A percentile compares a stretch with the other conserved stretches of the same genome.
phyloP scores from a whole-genome alignment of 2,113 vertebrate genomes.

The Sigmodon hispidus region DNA sequence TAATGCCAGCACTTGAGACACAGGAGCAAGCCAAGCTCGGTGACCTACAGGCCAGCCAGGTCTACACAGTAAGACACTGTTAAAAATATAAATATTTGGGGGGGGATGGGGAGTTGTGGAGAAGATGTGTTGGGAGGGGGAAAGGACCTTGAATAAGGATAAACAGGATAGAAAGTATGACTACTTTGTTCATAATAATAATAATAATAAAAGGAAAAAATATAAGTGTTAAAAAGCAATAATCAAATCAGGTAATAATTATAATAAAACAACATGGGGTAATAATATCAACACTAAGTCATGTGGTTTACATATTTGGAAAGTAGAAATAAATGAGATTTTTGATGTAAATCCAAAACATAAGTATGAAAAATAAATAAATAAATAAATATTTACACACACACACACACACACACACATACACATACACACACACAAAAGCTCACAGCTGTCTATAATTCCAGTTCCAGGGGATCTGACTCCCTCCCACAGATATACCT shows the following conservation, averaged over 20 bases:
- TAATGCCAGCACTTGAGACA: neutral
- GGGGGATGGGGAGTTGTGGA: too few species aligned
- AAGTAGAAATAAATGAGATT: neutral
- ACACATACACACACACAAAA: neutral
- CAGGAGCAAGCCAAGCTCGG: neutral
- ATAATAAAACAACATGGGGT: constrained; percentile 2
- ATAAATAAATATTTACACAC: too few species aligned
- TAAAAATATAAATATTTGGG: too few species aligned
- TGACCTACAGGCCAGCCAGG: neutral
- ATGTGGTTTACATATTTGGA: neutral
- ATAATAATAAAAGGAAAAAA: too few species aligned
- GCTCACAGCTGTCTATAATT: neutral
- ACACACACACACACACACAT: too few species aligned
- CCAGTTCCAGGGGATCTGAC: neutral
- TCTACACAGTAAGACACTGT: neutral
- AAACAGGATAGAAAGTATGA: too few species aligned
- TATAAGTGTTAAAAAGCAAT: constrained; percentile 2
- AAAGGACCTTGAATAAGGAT: too few species aligned
- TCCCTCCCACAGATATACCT: too few species aligned
- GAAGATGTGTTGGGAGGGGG: too few species aligned
- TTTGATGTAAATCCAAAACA: neutral
- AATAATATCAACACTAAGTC: constrained; percentile 11
- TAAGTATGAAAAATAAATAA: constrained; percentile 7
- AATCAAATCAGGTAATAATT: constrained; percentile 1
- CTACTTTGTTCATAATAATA: too few species aligned